phyloP scores from a whole-genome alignment of 2,113 vertebrate genomes.

The Malaclemys terrapin region DNA sequence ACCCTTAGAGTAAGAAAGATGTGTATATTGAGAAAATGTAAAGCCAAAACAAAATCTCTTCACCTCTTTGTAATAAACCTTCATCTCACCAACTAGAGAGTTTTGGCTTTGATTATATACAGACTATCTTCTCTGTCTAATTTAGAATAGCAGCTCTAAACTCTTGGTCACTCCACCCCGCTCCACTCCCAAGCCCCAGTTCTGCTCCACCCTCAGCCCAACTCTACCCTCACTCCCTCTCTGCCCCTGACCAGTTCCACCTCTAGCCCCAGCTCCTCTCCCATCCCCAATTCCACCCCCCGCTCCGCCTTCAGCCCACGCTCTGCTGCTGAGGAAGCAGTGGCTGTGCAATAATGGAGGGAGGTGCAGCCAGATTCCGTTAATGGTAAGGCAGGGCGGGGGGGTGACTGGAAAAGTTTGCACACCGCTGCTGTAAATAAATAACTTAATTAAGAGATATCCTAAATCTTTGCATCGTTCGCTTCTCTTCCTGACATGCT shows the following conservation, averaged over 20 bases:
- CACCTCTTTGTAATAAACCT: not conserved
- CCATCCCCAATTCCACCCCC: not conserved
- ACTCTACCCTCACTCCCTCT: too few species aligned
- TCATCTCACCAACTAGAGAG: slow-evolving; percentile 35
- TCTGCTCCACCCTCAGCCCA: too few species aligned
- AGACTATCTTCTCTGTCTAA: slow-evolving; percentile 19
- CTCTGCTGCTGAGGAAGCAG: not conserved
- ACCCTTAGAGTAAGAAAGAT: too few species aligned
- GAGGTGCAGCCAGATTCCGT: not conserved
- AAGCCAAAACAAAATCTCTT: slow-evolving; percentile 42
- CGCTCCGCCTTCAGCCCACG: not conserved
- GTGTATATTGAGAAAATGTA: not conserved
- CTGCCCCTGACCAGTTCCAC: too few species aligned
- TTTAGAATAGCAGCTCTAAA: not conserved
- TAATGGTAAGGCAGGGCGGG: not conserved
- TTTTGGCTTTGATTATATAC: slow-evolving; percentile 18
- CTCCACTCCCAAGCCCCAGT: not conserved
- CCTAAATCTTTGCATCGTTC: not conserved
- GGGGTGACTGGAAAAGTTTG: not conserved
- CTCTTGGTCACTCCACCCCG: not conserved
- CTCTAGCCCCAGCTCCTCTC: too few species aligned
- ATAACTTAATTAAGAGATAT: not conserved
- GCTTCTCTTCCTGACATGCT: not conserved
- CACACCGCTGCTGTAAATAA: not conserved
- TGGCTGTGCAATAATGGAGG: not conserved